These are phyloP conservation scores for Sebastes paucispinis DNA, from an alignment of 2,797 vertebrate species.

Conservation along the genomic window DNA sequence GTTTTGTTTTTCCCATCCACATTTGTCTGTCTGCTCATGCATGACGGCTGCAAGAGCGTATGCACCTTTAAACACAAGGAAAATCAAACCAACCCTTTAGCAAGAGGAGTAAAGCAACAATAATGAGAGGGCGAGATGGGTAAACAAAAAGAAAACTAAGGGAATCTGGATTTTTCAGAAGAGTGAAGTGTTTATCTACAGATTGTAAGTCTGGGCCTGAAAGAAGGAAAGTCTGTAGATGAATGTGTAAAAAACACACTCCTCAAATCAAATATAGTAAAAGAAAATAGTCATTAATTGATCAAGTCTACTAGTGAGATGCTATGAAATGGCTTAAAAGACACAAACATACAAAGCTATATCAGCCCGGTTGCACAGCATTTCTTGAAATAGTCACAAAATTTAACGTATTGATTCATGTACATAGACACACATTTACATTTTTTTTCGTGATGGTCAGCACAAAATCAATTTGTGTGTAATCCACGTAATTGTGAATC, in stretches of 20 bases:
- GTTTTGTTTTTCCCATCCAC: conserved; percentile 14
- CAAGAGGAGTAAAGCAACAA: conserved; percentile 13
- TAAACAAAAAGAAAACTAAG: background rate
- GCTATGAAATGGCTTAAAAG: background rate
- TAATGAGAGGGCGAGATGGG: background rate
- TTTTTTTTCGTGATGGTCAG: too few species aligned
- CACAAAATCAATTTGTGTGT: too few species aligned
- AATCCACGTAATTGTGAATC: too few species aligned
- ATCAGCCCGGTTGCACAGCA: background rate
- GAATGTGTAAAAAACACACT: background rate
- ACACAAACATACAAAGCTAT: background rate
- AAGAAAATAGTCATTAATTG: background rate
- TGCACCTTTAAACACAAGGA: conserved; percentile 12
- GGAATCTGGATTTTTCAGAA: background rate
- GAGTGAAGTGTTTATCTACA: background rate
- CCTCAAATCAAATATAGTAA: background rate
- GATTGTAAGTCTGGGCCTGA: background rate
- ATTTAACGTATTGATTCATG: too few species aligned
- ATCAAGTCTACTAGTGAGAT: background rate
- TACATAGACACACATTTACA: too few species aligned
- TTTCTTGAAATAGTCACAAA: too few species aligned
- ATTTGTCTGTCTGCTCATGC: conserved; percentile 12
- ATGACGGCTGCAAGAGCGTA: conserved; percentile 3
- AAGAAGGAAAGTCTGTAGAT: background rate
- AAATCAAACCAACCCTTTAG: conserved; percentile 17